These are phyloP conservation scores for Brenthis daphne DNA, from an alignment of 2,888 invertebrate species.

Conservation along the genomic window DNA sequence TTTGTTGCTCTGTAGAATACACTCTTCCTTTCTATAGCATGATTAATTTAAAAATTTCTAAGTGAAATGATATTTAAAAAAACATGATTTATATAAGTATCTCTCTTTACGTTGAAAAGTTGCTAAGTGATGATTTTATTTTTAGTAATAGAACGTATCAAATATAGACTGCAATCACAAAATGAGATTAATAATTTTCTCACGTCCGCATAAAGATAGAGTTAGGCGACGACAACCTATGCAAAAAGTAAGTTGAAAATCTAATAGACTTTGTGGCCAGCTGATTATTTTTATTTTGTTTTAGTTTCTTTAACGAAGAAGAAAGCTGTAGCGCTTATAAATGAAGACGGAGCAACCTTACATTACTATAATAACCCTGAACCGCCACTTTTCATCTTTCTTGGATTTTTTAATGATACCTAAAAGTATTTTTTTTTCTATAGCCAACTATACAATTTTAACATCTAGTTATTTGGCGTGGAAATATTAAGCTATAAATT, in stretches of 20 bases:
- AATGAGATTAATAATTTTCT: slow-evolving; percentile 67
- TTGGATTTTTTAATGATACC: slow-evolving; percentile 71
- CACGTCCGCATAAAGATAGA: slow-evolving; percentile 76
- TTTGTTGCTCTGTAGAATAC: slow-evolving; percentile 68
- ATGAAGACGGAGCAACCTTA: slow-evolving; percentile 73
- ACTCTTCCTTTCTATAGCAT: slow-evolving; percentile 79
- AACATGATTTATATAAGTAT: too few relatives aligned
- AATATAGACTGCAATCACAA: too few relatives aligned
- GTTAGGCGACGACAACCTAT: slow-evolving; percentile 74
- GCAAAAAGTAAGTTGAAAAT: slow-evolving; percentile 79
- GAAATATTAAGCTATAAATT: not conserved
- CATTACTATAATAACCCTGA: slow-evolving; percentile 77
- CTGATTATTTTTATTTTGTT: slow-evolving; percentile 76
- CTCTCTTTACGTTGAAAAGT: too few relatives aligned
- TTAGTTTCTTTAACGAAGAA: slow-evolving; percentile 65
- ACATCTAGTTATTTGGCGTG: not conserved
- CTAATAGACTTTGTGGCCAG: slow-evolving; percentile 80
- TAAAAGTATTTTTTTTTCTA: slow-evolving; percentile 45
- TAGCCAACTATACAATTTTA: slow-evolving; percentile 24
- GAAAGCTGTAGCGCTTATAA: slow-evolving; percentile 76
- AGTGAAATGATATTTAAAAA: slow-evolving; percentile 39
- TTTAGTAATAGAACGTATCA: too few relatives aligned
- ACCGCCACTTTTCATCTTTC: slow-evolving; percentile 77
- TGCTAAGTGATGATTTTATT: too few relatives aligned
- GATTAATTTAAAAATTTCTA: not conserved